These are phyloP conservation scores for Neoseiulus cucumeris DNA, from an alignment of 1,140 invertebrate species.

Conservation along the genomic window DNA sequence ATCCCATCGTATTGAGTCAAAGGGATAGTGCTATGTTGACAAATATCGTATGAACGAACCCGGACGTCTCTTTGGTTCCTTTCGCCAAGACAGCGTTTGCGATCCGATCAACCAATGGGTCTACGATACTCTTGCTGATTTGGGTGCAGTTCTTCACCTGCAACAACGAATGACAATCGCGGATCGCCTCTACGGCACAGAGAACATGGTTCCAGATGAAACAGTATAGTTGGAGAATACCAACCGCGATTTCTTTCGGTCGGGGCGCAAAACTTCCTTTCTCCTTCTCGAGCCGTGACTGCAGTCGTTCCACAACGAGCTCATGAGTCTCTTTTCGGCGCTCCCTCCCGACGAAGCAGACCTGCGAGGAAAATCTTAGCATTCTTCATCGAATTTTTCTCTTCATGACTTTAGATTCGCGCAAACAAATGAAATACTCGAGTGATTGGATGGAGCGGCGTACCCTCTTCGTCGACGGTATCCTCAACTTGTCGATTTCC, in stretches of 20 bases:
- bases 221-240: no score
- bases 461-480: slow-evolving; percentile 76
- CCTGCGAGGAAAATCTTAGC: slow-evolving; percentile 17
- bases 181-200: neutral
- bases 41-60: no score
- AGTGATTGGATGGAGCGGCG: slow-evolving; percentile 20
- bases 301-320: neutral
- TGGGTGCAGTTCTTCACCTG: slow-evolving; percentile 62
- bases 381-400: slow-evolving; percentile 18
- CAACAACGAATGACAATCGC: slow-evolving; percentile 10
- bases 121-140: slow-evolving; percentile 43
- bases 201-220: neutral
- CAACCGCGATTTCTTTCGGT: neutral
- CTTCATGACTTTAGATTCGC: slow-evolving; percentile 30
- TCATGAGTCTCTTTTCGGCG: neutral
- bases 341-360: neutral
- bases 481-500: slow-evolving; percentile 59
- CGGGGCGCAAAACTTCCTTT: neutral
- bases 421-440: slow-evolving; percentile 60
- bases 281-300: neutral
- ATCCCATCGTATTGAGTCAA: no score
- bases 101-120: slow-evolving; percentile 41
- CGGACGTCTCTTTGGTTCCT: no score
- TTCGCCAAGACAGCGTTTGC: slow-evolving; percentile 32
- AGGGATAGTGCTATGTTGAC: no score